These are phyloP conservation scores for Gymnarchus niloticus DNA, from an alignment of 2,113 vertebrate genomes.

Conservation along the genomic window DNA sequence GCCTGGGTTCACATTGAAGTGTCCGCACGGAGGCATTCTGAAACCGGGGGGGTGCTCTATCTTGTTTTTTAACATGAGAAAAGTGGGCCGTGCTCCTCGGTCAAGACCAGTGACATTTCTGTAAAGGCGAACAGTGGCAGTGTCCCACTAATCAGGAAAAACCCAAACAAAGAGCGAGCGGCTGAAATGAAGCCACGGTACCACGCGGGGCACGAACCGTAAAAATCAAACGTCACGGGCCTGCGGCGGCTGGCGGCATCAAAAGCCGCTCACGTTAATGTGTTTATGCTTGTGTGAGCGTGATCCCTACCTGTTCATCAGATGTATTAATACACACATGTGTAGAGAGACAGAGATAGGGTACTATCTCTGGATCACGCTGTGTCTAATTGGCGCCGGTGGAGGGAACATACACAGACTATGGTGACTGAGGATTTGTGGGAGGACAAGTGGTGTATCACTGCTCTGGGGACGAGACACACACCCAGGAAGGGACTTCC, in stretches of 20 bases:
- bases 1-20: not conserved
- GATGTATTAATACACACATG: constrained; percentile 23
- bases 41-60: constrained; percentile 24
- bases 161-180: not conserved
- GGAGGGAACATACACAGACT: constrained; percentile 20
- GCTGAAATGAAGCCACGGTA: not conserved
- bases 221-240: constrained; percentile 35
- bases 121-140: not conserved
- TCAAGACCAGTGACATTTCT: constrained; percentile 26
- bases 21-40: not conserved
- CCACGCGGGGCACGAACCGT: constrained; percentile 20
- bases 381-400: constrained; percentile 36
- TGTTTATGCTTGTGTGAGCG: constrained; percentile 28
- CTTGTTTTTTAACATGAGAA: constrained; percentile 22
- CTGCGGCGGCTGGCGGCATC: constrained; percentile 26
- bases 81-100: constrained; percentile 16
- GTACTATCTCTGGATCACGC: constrained; percentile 17
- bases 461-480: not conserved
- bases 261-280: constrained; percentile 24
- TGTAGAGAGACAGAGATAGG: constrained; percentile 26
- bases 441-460: not conserved
- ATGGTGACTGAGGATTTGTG: constrained; percentile 19
- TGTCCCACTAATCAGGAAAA: not conserved
- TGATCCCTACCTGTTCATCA: constrained; percentile 8
- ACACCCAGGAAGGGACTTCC: not conserved